Evolutionary conservation across 2,888 invertebrate species (phyloP).

Genomic region (Pollenia angustigena): DNA sequence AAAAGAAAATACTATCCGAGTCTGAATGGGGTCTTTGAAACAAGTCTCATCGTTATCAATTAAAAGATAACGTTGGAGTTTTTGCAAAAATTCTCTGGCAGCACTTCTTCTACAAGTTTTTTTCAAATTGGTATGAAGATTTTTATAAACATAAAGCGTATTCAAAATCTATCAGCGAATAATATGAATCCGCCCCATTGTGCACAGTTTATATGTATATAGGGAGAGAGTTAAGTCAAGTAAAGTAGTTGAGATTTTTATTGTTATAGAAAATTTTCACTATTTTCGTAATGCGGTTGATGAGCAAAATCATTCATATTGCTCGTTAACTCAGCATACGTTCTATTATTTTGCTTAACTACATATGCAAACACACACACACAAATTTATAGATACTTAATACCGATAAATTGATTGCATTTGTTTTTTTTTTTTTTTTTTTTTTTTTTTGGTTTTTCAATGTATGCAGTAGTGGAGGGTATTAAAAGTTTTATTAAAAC

Average conservation of each 20-base stretch:
- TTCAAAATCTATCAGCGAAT: too few species aligned
- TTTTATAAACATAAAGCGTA: too few species aligned
- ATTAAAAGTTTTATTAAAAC: slow-evolving; percentile 17
- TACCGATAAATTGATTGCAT: not conserved
- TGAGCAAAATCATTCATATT: slow-evolving; percentile 25
- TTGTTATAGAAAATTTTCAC: slow-evolving; percentile 37
- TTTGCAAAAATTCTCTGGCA: too few species aligned
- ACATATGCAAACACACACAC: not conserved
- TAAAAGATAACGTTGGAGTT: too few species aligned
- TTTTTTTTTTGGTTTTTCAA: not conserved
- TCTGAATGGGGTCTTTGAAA: too few species aligned
- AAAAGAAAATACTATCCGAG: too few species aligned
- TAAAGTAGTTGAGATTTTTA: slow-evolving; percentile 45
- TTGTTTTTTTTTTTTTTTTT: too few species aligned
- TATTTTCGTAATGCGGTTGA: slow-evolving; percentile 13
- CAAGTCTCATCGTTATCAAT: too few species aligned
- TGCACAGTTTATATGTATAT: too few species aligned
- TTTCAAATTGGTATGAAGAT: too few species aligned
- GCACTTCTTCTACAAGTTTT: too few species aligned
- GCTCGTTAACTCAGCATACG: not conserved
- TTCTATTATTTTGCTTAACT: not conserved
- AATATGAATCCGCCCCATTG: too few species aligned
- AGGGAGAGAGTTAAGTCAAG: not conserved
- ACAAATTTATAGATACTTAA: not conserved
- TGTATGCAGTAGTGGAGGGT: not conserved